A percentile compares a stretch with the other conserved stretches of the same genome.
Conservation (phyloP, 2,797 vertebrate species). For the Platyrinchus mystaceus region DNA sequence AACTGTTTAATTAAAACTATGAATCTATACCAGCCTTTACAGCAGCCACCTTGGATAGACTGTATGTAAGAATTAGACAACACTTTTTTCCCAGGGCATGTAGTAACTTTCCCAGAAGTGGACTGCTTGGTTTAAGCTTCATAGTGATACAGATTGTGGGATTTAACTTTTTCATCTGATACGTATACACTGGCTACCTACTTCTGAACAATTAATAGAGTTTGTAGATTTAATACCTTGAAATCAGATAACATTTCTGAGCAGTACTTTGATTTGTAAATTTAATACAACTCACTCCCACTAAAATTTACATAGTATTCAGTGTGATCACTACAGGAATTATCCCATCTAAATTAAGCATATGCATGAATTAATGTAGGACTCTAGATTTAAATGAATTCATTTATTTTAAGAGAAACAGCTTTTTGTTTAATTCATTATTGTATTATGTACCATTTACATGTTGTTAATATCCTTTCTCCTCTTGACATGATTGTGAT, state of each 20-base stretch:
- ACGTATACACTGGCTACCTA: background rate
- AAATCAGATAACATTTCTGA: background rate
- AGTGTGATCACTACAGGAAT: background rate
- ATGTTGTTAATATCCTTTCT: background rate
- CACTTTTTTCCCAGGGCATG: background rate
- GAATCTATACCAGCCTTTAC: background rate
- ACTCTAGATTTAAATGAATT: background rate
- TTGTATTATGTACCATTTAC: background rate
- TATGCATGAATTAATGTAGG: background rate
- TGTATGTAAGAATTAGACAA: background rate
- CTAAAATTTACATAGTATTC: background rate
- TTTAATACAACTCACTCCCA: background rate
- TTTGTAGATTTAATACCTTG: background rate
- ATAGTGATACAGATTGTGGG: rapidly evolving
- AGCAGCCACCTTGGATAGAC: background rate
- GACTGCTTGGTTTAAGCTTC: background rate
- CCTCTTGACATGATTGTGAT: background rate
- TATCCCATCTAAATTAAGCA: background rate
- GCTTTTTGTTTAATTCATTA: background rate
- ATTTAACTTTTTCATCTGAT: background rate
- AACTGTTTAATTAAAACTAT: conserved; percentile 43
- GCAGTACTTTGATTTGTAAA: background rate
- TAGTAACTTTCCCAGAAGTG: background rate
- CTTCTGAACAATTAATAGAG: background rate
- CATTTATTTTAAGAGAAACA: background rate